Base-by-base conservation (phyloP, 1,140 invertebrate species). In the Vanessa tameamea region DNA sequence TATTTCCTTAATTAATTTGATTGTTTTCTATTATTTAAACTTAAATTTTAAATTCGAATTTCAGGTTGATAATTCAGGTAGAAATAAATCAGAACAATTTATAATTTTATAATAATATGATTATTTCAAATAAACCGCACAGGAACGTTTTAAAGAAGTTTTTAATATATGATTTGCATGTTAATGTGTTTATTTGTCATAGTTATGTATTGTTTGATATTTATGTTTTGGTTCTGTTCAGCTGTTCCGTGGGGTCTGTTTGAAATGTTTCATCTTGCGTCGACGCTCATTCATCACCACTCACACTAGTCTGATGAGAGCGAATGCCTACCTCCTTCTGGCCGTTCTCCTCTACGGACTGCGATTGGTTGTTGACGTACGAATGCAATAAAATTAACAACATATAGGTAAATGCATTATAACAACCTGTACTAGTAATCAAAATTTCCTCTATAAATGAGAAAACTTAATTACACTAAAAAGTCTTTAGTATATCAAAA, bases 311-410 rank as follows among this genome's bases (percentile, higher is more conserved):
- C 80, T 88, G 53, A 86, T 82, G 79, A 88, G 83, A 87, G 83
- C 82, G 79, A 84, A 77, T 82, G 85, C 91, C 88, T 92, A 92
- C 91, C 91, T 92, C 91, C 82, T 85, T 91, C 75, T 90, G 91
- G 85, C 88, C 91, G 88, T 91, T 91, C 83, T 92, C 91, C 88
- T 91, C 89, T 91, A 92, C 91, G 83, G 91, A 90, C 91, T 92
- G 91, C 91, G 89, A 91, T 92, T 91, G 88, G 90, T 92, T 90
- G 89, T 92, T 85, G 90, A 89, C 89, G 89, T 85, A 91, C 86
- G 91, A 92, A 92, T 92, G 91, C 91, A 92, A 92, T 91, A 91
- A 92, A 91, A 92, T 90, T 90, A 91, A 91, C 86, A 91, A 91
- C 83, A 90, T 91, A 90, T 89, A 92, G 88, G 86, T 92, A 91